Conservation (phyloP, 2,797 vertebrate genomes). For the Acanthornis magna region DNA sequence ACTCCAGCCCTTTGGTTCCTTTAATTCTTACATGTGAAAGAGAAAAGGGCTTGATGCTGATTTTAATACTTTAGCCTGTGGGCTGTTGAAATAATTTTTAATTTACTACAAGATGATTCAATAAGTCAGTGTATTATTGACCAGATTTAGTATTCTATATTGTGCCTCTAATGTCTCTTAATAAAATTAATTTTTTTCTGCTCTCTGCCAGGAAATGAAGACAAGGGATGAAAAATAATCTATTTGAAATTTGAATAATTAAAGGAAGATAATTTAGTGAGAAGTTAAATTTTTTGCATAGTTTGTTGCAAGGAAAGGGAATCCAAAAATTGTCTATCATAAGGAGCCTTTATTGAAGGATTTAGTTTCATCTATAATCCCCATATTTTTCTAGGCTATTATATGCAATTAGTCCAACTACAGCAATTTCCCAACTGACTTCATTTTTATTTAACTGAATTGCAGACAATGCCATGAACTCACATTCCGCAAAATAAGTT, state of each 20-base stretch:
- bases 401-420: neutral
- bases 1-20: neutral
- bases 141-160: constrained; percentile 20
- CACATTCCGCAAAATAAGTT: neutral
- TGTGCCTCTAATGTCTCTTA: constrained; percentile 6
- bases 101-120: constrained; percentile 30
- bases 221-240: constrained; percentile 18
- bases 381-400: neutral
- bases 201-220: constrained; percentile 46
- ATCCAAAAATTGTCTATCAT: neutral
- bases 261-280: neutral
- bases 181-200: constrained; percentile 48
- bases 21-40: neutral
- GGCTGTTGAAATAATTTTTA: constrained; percentile 27
- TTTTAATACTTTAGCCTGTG: neutral
- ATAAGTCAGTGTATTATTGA: constrained; percentile 20
- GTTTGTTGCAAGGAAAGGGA: neutral
- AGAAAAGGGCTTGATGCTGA: neutral
- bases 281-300: neutral
- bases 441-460: constrained; percentile 1
- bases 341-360: neutral
- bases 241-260: constrained; percentile 31
- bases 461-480: neutral
- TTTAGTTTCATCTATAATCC: neutral
- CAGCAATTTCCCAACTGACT: neutral